These are phyloP conservation scores for Plusia festucae DNA, from an alignment of 2,888 invertebrate genomes.

Conservation along the genomic window DNA sequence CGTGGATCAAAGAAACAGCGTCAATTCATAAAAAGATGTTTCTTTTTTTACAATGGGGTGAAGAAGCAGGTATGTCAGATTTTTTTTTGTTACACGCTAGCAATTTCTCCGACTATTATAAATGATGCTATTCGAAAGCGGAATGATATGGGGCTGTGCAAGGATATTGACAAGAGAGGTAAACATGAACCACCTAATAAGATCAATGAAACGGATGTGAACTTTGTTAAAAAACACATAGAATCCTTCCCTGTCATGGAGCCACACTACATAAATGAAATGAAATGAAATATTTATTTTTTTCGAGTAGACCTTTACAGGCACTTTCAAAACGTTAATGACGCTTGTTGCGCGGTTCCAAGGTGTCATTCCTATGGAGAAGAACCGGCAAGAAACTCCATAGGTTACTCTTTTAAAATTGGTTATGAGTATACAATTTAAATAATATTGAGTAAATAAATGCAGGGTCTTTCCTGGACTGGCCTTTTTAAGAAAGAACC, in stretches of 20 bases:
- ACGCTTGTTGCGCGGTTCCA: too few species aligned
- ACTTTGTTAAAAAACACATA: conserved; percentile 8
- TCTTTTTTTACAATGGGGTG: conserved; percentile 9
- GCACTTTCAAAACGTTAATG: too few species aligned
- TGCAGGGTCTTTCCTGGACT: too few species aligned
- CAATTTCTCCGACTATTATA: conserved; percentile 10
- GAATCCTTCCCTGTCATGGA: conserved; percentile 19
- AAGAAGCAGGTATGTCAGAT: conserved; percentile 13
- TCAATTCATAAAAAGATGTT: conserved; percentile 21
- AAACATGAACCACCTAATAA: neutral
- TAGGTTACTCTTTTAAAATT: too few species aligned
- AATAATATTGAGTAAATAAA: too few species aligned
- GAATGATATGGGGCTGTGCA: conserved; percentile 4
- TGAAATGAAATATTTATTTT: too few species aligned
- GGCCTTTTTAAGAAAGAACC: too few species aligned
- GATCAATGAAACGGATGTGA: neutral
- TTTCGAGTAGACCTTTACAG: too few species aligned
- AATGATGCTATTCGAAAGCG: conserved; percentile 18
- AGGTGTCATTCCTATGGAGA: too few species aligned
- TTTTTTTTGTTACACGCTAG: conserved; percentile 18
- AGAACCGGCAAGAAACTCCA: too few species aligned
- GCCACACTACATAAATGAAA: conserved; percentile 19
- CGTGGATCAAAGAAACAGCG: conserved; percentile 18
- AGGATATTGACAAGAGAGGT: neutral
- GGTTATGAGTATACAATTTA: too few species aligned